Evolutionary conservation across 2,113 vertebrate genomes (phyloP), one percentile per base, ranked within the genome.

Genomic region (Scortum barcoo): DNA sequence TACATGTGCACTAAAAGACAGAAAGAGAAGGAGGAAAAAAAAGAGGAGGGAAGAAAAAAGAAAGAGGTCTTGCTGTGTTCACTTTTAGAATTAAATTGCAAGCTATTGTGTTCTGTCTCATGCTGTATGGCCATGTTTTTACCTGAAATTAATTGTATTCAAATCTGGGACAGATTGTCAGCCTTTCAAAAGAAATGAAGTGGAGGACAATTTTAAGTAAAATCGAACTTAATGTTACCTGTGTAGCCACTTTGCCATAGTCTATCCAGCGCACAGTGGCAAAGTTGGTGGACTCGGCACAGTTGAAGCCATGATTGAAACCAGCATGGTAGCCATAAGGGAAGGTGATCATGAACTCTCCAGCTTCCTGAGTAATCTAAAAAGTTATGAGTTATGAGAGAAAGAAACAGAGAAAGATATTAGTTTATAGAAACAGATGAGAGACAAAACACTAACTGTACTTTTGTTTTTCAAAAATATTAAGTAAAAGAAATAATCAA

Each of bases 241-340:
- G 95, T 19, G 94, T 95, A 30, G 98, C 97, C 69, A 97, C 92
- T 91, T 99, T 99, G 80, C 98, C 98, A 80, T 99, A 99, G 94
- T 99, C 97, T 89, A 99, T 98, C 98, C 98, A 99, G 87, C 98
- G 95, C 63, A 99, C 77, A 20, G 96, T 97, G 84, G 98, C 98
- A 92, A 99, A 99, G 92, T 99, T 99, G 81, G 97, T 99, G 86
- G 98, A 99, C 83, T 99, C 98, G 0, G 98, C 98, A 92, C 98
- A 99, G 93, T 99, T 99, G 94, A 99, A 99, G 74, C 98, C 98
- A 80, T 99, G 98, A 91, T 99, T 99, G 94, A 99, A 99, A 63
- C 98, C 98, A 74, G 98, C 97, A 81, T 99, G 98, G 89, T 99
- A 99, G 69, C 98, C 97, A 22, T 99, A 99, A 2, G 98, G 98